Conservation (phyloP, 37 sponge, comb jelly and placozoan species). For the Spongilla lacustris region DNA sequence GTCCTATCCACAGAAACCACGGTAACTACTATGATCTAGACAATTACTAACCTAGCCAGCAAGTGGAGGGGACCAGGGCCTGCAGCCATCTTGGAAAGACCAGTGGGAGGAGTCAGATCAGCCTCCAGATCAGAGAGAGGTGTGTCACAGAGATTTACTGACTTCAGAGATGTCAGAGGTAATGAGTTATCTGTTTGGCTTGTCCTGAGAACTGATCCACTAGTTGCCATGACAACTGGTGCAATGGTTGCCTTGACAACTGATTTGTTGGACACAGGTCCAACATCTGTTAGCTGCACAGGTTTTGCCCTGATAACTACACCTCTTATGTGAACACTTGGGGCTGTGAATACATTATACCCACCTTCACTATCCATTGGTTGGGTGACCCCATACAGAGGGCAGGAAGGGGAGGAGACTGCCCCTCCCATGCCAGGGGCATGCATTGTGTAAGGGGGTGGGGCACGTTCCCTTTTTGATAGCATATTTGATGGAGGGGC, state of each 20-base stretch:
- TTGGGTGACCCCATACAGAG: conserved; percentile 38
- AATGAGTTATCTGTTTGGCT: neutral
- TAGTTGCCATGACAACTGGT: neutral
- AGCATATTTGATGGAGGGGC: neutral
- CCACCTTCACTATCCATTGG: conserved; percentile 19
- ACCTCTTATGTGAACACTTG: neutral
- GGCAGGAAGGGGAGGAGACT: conserved; percentile 43
- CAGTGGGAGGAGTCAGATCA: neutral
- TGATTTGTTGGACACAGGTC: no score
- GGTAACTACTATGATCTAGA: neutral
- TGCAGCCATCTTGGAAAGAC: conserved; percentile 4
- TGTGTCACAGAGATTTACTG: neutral
- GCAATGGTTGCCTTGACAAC: neutral
- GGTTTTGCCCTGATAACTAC: no score
- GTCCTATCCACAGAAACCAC: conserved; percentile 13
- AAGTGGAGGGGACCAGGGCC: conserved; percentile 63
- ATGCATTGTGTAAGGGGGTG: conserved; percentile 43
- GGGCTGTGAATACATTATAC: neutral
- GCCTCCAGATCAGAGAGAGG: neutral
- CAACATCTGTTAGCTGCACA: no score
- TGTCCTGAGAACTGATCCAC: neutral
- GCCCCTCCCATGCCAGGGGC: neutral
- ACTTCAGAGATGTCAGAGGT: neutral
- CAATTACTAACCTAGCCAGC: conserved; percentile 39
- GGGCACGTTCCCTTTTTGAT: conserved; percentile 17